Evolutionary conservation across 2,888 invertebrate genomes (phyloP).

Genomic region (Elegia similella): DNA sequence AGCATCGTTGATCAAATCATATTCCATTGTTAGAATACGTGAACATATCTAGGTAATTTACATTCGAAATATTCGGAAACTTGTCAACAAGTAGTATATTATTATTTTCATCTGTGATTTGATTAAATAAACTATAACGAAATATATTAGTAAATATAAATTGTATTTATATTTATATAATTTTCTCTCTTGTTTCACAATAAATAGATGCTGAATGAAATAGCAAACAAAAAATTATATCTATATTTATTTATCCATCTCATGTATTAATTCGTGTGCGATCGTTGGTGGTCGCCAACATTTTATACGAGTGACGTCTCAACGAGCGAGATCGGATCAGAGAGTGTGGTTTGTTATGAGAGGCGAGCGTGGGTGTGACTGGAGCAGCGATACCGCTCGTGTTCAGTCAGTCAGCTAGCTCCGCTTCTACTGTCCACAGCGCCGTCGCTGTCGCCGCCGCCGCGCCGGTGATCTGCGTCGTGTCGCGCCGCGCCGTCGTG

Average conservation of each 20-base stretch:
- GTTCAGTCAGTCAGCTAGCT: constrained; percentile 37
- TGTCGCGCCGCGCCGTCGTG: constrained; percentile 47
- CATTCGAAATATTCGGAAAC: too few relatives aligned
- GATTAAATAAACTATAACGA: too few relatives aligned
- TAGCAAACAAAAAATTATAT: constrained; percentile 43
- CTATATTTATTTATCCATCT: constrained; percentile 47
- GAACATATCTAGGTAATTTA: too few relatives aligned
- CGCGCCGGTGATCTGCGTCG: constrained; percentile 39
- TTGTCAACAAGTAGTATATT: too few relatives aligned
- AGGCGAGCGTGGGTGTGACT: constrained; percentile 61
- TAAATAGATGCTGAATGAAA: constrained; percentile 53
- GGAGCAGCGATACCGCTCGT: constrained; percentile 58
- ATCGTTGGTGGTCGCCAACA: constrained; percentile 59
- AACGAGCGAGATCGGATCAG: constrained; percentile 71
- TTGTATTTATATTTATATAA: too few relatives aligned
- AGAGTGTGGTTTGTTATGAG: constrained; percentile 47
- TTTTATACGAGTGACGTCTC: constrained; percentile 53
- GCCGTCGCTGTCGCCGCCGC: constrained; percentile 35
- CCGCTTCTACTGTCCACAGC: constrained; percentile 47
- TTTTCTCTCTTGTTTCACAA: too few relatives aligned
- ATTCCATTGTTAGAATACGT: too few relatives aligned
- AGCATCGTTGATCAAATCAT: too few relatives aligned
- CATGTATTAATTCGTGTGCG: constrained; percentile 54
- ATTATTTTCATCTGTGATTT: too few relatives aligned
- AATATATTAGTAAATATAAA: too few relatives aligned